A percentile compares a stretch with the other conserved stretches of the same genome.
phyloP scores from a whole-genome alignment of 1,140 invertebrate species.

The Drosophila serrata region DNA sequence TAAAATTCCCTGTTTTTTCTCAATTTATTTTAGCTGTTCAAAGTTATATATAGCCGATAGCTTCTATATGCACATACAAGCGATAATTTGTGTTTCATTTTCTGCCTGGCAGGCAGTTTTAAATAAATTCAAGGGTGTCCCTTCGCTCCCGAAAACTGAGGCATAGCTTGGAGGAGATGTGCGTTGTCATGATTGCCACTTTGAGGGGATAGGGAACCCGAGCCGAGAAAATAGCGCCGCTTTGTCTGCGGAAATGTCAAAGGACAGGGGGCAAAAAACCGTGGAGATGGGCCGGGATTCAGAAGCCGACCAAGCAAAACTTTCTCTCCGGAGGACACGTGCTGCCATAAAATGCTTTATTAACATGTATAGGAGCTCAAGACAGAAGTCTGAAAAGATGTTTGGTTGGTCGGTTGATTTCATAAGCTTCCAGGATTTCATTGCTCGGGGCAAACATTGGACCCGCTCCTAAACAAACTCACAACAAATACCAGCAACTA shows the following conservation, averaged over 20 bases:
- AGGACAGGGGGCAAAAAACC: conserved; percentile 31
- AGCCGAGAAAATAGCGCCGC: conserved; percentile 54
- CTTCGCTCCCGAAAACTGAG: not conserved
- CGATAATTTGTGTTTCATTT: conserved; percentile 47
- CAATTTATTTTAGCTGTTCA: not conserved
- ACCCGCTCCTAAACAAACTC: conserved; percentile 62
- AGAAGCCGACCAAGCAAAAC: conserved; percentile 39
- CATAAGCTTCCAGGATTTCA: conserved; percentile 39
- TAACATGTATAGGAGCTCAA: conserved; percentile 57
- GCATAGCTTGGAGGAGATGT: not conserved
- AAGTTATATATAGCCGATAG: not conserved
- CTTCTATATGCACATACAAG: conserved; percentile 9
- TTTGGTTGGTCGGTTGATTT: conserved; percentile 22
- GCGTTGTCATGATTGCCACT: conserved; percentile 33
- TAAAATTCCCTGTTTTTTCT: not conserved
- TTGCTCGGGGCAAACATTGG: conserved; percentile 59
- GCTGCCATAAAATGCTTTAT: conserved; percentile 76
- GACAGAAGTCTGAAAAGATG: not conserved
- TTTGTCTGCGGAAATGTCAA: conserved; percentile 67
- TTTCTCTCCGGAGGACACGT: conserved; percentile 36
- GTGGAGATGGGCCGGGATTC: conserved; percentile 11
- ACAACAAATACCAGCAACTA: conserved; percentile 37
- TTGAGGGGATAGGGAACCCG: conserved; percentile 31
- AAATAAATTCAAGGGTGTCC: conserved; percentile 54
- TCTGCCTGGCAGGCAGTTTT: conserved; percentile 48